Conservation (phyloP, 2,113 vertebrate genomes). For the Phyllopteryx taeniolatus region DNA sequence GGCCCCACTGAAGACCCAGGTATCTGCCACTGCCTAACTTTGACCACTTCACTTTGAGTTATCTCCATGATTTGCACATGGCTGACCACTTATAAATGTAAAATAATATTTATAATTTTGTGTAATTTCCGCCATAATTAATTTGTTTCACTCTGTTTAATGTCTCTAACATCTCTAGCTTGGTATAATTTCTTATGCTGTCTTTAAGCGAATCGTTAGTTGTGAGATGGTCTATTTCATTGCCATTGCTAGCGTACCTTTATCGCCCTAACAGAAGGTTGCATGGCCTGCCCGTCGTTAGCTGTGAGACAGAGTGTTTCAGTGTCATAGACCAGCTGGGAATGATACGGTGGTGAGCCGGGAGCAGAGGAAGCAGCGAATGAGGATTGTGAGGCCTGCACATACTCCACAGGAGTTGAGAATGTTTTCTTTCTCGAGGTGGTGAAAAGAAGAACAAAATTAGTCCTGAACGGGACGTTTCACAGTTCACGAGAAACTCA, state of each 20-base stretch:
- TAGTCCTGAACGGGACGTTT: not conserved
- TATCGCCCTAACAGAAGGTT: not conserved
- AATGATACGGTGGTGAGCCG: not conserved
- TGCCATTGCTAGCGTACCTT: not conserved
- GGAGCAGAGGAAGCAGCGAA: not conserved
- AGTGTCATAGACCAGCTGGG: not conserved
- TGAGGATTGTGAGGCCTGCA: not conserved
- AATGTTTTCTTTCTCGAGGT: not conserved
- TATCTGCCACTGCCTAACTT: no score
- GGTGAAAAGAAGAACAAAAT: not conserved
- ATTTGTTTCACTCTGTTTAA: not conserved
- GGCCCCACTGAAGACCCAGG: not conserved
- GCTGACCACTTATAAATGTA: no score
- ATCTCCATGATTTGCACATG: no score
- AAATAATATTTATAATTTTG: not conserved
- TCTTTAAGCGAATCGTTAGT: not conserved
- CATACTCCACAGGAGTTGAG: not conserved
- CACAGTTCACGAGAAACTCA: not conserved
- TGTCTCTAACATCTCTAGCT: not conserved
- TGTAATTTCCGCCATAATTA: not conserved
- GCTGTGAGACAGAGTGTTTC: not conserved
- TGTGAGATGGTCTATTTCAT: constrained; percentile 1
- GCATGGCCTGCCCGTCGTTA: not conserved
- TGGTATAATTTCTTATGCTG: not conserved
- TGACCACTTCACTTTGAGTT: no score